A percentile compares a stretch with the other conserved stretches of the same genome.
Conservation (phyloP, 37 sponge, comb jelly and placozoan genomes). For the Geodia barretti region DNA sequence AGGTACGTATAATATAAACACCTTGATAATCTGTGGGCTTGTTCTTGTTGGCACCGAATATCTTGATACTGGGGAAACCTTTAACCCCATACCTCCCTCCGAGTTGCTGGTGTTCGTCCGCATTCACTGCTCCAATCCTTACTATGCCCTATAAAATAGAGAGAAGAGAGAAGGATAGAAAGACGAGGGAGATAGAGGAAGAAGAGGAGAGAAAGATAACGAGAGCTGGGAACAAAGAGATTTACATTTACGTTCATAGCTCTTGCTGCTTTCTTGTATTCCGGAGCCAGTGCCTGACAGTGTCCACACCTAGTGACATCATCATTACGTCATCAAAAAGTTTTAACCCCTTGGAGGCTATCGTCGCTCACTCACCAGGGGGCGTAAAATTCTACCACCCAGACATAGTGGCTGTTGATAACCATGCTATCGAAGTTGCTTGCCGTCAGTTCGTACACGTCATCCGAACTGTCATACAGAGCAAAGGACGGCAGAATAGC, state of each 20-base stretch:
- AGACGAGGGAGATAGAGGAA: background rate
- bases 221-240: background rate
- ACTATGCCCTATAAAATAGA: slow-evolving; percentile 72
- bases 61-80: slow-evolving; percentile 98
- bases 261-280: slow-evolving; percentile 95
- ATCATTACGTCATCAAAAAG: background rate
- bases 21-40: slow-evolving; percentile 87
- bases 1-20: slow-evolving; percentile 3
- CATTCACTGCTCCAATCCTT: slow-evolving; percentile 92
- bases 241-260: slow-evolving; percentile 69
- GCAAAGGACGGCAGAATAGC: slow-evolving; percentile 5
- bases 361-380: slow-evolving; percentile 80
- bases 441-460: slow-evolving; percentile 83
- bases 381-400: slow-evolving; percentile 99
- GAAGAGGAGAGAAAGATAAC: background rate
- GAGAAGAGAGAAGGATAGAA: background rate
- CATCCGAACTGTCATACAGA: slow-evolving; percentile 74
- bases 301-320: slow-evolving; percentile 90
- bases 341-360: background rate
- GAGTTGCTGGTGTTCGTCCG: slow-evolving; percentile 73
- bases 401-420: slow-evolving; percentile 74
- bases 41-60: slow-evolving; percentile 94
- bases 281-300: slow-evolving; percentile 91
- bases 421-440: slow-evolving; percentile 87
- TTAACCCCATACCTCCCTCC: slow-evolving; percentile 84